These are phyloP conservation scores for Mormyrus proboscirostris DNA, from an alignment of 2,797 vertebrate genomes.

Conservation along the genomic window DNA sequence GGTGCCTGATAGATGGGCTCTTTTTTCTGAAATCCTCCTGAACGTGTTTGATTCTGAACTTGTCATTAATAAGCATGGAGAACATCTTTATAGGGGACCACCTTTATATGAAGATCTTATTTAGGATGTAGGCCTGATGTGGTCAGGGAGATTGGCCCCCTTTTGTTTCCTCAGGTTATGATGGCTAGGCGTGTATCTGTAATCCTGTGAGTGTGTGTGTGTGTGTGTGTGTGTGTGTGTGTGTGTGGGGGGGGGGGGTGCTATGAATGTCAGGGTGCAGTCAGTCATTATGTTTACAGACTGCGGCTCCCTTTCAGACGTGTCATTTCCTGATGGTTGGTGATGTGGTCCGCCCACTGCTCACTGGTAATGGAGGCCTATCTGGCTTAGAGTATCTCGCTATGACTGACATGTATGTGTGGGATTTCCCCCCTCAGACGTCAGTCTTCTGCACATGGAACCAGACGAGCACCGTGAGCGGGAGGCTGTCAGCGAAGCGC, in stretches of 20 bases:
- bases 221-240: no score
- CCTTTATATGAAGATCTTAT: not conserved
- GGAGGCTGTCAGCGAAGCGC: conserved; percentile 78
- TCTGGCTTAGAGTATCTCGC: not conserved
- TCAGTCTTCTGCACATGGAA: conserved; percentile 79
- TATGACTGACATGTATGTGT: conserved; percentile 1
- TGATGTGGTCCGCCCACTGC: not conserved
- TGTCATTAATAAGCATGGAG: not conserved
- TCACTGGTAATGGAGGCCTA: not conserved
- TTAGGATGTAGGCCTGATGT: not conserved
- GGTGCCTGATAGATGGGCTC: not conserved
- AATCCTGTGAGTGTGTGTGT: no score
- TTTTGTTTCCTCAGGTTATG: not conserved
- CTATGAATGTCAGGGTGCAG: not conserved
- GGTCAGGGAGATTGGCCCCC: not conserved
- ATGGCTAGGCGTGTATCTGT: not conserved
- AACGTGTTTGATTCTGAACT: not conserved
- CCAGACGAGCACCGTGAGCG: conserved; percentile 82
- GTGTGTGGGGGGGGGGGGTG: not conserved
- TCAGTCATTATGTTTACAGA: not conserved
- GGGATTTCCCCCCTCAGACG: conserved; percentile 40
- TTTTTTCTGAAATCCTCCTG: not conserved
- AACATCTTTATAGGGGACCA: not conserved
- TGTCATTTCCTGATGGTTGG: not conserved
- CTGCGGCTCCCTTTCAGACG: not conserved